Conservation (phyloP, 2,113 vertebrate genomes). For the Rhinogobius similis region DNA sequence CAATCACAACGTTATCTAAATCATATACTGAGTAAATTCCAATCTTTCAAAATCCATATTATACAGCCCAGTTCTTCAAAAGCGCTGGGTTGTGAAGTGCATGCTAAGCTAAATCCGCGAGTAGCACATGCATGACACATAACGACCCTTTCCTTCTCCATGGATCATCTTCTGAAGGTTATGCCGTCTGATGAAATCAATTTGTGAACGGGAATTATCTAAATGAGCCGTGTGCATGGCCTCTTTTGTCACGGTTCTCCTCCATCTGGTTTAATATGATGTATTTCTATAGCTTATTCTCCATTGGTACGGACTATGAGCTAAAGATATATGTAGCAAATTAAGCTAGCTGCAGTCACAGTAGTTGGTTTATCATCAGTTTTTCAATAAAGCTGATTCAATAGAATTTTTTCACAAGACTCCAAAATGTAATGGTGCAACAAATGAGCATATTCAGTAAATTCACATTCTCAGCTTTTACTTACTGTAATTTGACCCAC, state of each 20-base stretch:
- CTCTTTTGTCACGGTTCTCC: neutral
- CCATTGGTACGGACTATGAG: no score
- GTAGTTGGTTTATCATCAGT: neutral
- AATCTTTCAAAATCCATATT: no score
- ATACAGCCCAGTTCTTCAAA: no score
- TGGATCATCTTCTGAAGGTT: neutral
- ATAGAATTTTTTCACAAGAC: no score
- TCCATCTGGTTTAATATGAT: neutral
- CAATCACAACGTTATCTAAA: no score
- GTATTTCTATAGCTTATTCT: neutral
- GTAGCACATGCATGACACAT: neutral
- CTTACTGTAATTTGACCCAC: no score
- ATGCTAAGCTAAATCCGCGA: no score
- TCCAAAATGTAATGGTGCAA: no score
- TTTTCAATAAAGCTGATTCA: neutral
- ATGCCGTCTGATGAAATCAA: neutral
- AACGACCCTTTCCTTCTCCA: neutral
- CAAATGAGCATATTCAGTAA: no score
- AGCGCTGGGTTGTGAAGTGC: no score
- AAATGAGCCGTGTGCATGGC: neutral
- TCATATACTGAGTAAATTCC: no score
- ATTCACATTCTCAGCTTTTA: no score
- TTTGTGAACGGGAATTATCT: neutral
- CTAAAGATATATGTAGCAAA: neutral
- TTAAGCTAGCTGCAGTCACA: neutral